Evolutionary conservation across 30 jellyfish, hydroid and myxozoan species (phyloP).

Genomic region (Morbakka virulenta): DNA sequence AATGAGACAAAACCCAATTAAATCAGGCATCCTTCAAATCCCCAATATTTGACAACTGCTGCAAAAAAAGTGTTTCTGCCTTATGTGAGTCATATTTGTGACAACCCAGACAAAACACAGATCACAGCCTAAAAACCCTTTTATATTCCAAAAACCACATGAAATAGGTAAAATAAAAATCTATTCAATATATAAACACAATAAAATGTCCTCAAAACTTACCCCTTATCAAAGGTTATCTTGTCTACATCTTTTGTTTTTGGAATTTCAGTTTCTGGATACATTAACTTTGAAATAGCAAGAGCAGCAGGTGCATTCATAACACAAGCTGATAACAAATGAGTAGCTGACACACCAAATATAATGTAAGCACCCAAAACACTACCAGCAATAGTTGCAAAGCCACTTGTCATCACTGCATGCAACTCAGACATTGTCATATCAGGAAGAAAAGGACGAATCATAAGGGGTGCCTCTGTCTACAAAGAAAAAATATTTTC

Average conservation of each 20-base stretch:
- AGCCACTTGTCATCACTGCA: slow-evolving; percentile 80
- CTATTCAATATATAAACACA: no score
- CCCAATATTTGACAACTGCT: no score
- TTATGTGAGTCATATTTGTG: no score
- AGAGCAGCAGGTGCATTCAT: slow-evolving; percentile 75
- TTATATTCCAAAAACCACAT: no score
- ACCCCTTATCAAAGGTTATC: slow-evolving; percentile 46
- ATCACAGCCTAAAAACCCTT: no score
- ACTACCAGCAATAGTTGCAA: slow-evolving; percentile 78
- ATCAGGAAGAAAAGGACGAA: slow-evolving; percentile 69
- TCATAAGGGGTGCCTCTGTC: slow-evolving; percentile 77
- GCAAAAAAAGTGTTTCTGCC: no score
- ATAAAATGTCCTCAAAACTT: neutral
- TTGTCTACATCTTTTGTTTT: slow-evolving; percentile 42
- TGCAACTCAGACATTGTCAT: slow-evolving; percentile 67
- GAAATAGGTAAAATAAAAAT: no score
- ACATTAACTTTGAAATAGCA: slow-evolving; percentile 60
- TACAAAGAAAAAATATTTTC: neutral
- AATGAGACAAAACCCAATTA: no score
- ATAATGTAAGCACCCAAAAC: slow-evolving; percentile 69
- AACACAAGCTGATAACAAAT: slow-evolving; percentile 67
- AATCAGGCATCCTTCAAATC: no score
- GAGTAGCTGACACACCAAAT: slow-evolving; percentile 71
- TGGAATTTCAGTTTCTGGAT: slow-evolving; percentile 67
- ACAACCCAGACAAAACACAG: no score